These are phyloP conservation scores for Junonia oenone DNA, from an alignment of 2,888 invertebrate genomes.

Conservation along the genomic window DNA sequence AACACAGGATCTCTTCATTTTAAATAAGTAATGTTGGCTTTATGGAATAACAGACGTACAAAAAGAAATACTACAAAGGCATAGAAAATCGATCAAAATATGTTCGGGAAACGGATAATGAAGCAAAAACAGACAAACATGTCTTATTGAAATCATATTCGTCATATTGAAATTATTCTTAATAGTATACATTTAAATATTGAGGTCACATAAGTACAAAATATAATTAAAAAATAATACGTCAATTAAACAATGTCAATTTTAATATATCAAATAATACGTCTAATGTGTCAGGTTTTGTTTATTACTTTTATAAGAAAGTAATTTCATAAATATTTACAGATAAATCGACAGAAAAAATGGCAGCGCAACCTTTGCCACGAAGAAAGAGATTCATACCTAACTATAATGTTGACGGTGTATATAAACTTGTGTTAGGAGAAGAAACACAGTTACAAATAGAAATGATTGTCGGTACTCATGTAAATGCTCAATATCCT, in stretches of 20 bases:
- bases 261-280: background rate
- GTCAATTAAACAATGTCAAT: background rate
- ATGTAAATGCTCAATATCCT: constrained; percentile 86
- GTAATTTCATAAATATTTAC: constrained; percentile 29
- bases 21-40: too few species aligned
- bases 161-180: too few species aligned
- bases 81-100: too few species aligned
- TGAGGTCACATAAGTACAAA: background rate
- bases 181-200: background rate
- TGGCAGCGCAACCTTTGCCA: constrained; percentile 45
- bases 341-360: constrained; percentile 41
- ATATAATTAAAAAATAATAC: background rate
- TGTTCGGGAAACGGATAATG: too few species aligned
- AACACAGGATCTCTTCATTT: too few species aligned
- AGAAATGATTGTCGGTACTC: constrained; percentile 82
- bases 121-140: too few species aligned
- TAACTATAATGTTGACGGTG: constrained; percentile 78
- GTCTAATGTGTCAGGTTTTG: background rate
- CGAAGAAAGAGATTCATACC: constrained; percentile 66
- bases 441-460: constrained; percentile 81
- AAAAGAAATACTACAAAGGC: too few species aligned
- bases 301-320: background rate
- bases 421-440: constrained; percentile 71
- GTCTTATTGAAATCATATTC: too few species aligned
- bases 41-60: too few species aligned